Conservation (phyloP, 2,113 vertebrate genomes). For the Calyptomena viridis region DNA sequence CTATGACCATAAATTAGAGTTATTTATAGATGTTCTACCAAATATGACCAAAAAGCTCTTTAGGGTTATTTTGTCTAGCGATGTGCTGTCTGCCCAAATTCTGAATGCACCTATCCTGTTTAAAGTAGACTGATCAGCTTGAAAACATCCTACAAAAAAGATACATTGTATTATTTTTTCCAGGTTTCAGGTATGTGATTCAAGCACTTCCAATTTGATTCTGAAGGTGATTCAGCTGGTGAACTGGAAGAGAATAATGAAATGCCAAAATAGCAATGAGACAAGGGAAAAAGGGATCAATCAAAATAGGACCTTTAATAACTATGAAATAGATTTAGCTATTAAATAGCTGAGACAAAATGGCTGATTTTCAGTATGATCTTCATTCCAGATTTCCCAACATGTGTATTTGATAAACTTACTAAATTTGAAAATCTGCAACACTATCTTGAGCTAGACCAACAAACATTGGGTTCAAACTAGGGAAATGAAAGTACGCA, state of each 20-base stretch:
- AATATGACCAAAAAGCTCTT: not conserved
- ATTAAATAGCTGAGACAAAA: not conserved
- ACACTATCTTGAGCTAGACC: not conserved
- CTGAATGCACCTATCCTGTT: not conserved
- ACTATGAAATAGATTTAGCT: not conserved
- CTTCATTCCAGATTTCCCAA: not conserved
- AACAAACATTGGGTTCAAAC: not conserved
- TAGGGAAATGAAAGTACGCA: not conserved
- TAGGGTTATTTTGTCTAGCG: not conserved
- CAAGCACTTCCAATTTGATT: not conserved
- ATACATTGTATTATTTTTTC: not conserved
- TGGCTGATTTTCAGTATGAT: not conserved
- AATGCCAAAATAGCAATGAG: not conserved
- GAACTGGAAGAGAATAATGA: constrained; percentile 14
- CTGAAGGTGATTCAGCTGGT: not conserved
- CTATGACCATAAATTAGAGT: not conserved
- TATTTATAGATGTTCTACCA: not conserved
- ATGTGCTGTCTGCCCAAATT: not conserved
- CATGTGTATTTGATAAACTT: not conserved
- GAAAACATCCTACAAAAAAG: not conserved
- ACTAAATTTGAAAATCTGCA: not conserved
- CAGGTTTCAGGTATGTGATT: not conserved
- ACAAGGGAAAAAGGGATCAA: not conserved
- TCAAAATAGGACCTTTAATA: constrained; percentile 13
- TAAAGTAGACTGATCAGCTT: not conserved